Percentiles rank a stretch among this genome's conserved stretches.
These are phyloP conservation scores for Cricetomys ansorgei DNA, from an alignment of 2,113 vertebrate genomes.

Conservation along the genomic window DNA sequence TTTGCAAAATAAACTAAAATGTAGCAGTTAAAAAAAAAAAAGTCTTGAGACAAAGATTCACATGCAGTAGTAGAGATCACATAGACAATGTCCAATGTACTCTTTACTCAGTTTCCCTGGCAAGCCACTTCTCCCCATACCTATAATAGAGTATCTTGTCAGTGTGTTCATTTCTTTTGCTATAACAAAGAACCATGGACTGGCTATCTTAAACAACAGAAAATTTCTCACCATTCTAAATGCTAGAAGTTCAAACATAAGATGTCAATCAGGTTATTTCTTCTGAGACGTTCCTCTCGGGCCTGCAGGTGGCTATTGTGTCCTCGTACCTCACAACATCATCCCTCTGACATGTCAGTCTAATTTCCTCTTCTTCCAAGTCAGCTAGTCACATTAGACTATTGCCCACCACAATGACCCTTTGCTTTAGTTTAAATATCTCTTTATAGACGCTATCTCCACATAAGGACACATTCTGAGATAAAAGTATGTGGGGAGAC, in stretches of 20 bases:
- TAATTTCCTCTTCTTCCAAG: background rate
- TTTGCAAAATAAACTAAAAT: constrained; percentile 71
- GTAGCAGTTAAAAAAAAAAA: background rate
- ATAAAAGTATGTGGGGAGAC: background rate
- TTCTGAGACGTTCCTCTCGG: background rate
- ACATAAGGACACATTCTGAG: constrained; percentile 8
- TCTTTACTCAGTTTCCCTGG: background rate
- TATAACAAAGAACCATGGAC: background rate
- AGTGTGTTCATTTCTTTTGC: background rate
- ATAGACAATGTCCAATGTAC: background rate
- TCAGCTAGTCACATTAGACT: background rate
- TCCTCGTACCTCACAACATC: background rate
- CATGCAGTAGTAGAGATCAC: background rate
- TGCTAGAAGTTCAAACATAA: background rate
- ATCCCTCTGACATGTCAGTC: background rate
- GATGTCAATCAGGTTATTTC: background rate
- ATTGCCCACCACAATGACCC: background rate
- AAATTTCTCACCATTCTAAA: constrained; percentile 1
- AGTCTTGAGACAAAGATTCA: background rate
- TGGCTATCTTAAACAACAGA: background rate
- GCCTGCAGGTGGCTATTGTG: background rate
- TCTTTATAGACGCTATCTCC: background rate
- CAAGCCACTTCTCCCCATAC: background rate
- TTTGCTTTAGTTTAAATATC: background rate
- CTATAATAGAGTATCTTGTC: background rate